Evolutionary conservation across 2,113 vertebrate genomes (phyloP).

Genomic region (Aphelocoma coerulescens): DNA sequence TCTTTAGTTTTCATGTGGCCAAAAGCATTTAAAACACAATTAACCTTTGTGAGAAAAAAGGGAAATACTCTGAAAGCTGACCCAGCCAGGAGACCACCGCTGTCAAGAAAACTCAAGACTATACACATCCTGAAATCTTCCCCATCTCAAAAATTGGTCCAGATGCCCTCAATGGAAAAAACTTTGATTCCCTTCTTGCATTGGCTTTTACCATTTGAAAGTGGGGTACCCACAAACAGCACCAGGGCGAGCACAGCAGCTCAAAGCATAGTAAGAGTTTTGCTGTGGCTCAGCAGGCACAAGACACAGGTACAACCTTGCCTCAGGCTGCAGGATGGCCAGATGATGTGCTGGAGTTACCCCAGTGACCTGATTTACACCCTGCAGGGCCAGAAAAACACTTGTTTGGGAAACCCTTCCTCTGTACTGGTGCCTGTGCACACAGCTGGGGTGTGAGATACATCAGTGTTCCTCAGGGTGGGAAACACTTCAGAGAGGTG

Average conservation of each 20-base stretch:
- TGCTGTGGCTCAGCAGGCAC: neutral
- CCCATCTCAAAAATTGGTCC: neutral
- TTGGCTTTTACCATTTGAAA: neutral
- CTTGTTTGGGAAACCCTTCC: neutral
- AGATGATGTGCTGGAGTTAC: fast-evolving
- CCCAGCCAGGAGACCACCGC: neutral
- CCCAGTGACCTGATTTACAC: neutral
- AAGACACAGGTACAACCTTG: fast-evolving
- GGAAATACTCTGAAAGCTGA: neutral
- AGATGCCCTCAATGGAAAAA: neutral
- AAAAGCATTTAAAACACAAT: neutral
- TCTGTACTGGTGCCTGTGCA: fast-evolving
- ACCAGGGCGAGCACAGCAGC: neutral
- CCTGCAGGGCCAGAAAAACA: neutral
- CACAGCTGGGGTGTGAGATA: neutral
- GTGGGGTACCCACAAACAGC: neutral
- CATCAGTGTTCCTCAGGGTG: neutral
- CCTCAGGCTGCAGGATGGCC: neutral
- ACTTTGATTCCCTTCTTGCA: fast-evolving
- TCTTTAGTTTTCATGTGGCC: neutral
- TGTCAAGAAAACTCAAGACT: neutral
- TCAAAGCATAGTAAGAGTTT: fast-evolving
- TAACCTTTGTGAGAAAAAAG: neutral
- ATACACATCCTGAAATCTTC: neutral
- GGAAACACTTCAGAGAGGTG: neutral